Conservation (phyloP, 2,113 vertebrate species). For the Corapipo altera region DNA sequence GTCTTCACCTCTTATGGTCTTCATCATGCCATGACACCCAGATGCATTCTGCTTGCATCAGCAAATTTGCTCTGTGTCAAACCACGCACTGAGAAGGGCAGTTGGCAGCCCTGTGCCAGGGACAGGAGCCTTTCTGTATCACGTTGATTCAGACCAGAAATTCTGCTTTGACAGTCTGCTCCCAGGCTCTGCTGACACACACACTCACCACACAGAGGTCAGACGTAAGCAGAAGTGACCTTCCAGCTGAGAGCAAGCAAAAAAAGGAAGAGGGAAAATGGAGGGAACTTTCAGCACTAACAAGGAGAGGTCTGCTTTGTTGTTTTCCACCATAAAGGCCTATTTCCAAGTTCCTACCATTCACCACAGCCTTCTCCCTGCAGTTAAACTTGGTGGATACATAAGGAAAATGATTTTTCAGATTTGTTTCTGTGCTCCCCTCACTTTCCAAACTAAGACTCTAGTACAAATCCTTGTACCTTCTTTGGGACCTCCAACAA, state of each 20-base stretch:
- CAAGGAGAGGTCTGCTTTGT: neutral
- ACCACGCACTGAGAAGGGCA: rapidly evolving
- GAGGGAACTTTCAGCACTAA: neutral
- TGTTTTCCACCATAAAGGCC: neutral
- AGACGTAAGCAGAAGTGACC: neutral
- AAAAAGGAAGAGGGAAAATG: neutral
- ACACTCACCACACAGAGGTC: rapidly evolving
- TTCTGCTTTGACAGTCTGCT: neutral
- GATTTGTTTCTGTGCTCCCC: neutral
- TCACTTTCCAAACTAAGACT: neutral
- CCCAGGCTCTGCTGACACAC: neutral
- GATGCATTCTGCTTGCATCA: neutral
- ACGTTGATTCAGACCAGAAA: neutral
- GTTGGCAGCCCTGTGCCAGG: neutral
- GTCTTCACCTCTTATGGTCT: neutral
- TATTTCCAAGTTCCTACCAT: neutral
- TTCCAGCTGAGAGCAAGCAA: neutral
- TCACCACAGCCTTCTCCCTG: neutral
- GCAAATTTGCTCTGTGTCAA: neutral
- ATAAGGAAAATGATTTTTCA: neutral
- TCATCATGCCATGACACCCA: neutral
- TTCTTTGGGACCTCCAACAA: neutral
- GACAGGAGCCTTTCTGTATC: neutral
- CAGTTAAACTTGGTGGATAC: neutral
- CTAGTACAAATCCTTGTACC: neutral